These are phyloP conservation scores for Camponotus fellah DNA, from an alignment of 2,888 invertebrate species.

Conservation along the genomic window DNA sequence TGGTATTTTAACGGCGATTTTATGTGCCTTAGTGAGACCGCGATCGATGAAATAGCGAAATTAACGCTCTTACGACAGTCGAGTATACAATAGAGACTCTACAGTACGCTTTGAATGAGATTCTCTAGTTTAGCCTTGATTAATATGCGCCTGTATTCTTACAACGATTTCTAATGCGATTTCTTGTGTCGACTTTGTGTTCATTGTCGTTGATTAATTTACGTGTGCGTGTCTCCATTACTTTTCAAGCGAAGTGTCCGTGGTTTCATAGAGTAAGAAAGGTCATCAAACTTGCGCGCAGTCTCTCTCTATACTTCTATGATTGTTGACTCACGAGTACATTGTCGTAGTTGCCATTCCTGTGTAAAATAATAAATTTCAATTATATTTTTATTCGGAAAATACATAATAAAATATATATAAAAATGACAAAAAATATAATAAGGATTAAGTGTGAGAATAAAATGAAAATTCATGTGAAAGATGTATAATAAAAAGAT, in stretches of 20 bases:
- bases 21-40: not conserved
- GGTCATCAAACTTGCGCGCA: constrained; percentile 27
- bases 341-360: not conserved
- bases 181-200: constrained; percentile 2
- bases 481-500: not conserved
- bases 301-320: not conserved
- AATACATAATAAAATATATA: not conserved
- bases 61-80: constrained; percentile 4
- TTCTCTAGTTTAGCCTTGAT: constrained; percentile 18
- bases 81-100: not conserved
- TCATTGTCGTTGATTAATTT: constrained; percentile 11
- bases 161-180: constrained; percentile 1
- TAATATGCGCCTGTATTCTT: not conserved
- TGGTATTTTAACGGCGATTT: constrained; percentile 21
- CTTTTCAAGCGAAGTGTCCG: constrained; percentile 24
- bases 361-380: not conserved
- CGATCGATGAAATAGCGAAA: constrained; percentile 18
- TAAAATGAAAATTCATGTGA: not conserved
- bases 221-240: constrained; percentile 28
- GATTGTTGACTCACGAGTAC: constrained; percentile 1
- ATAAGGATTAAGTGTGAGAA: not conserved
- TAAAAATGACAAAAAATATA: not conserved
- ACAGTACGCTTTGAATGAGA: not conserved
- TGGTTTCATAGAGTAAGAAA: not conserved
- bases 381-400: not conserved